phyloP scores from a whole-genome alignment of 2,797 vertebrate genomes.

The Esox masquinongy region DNA sequence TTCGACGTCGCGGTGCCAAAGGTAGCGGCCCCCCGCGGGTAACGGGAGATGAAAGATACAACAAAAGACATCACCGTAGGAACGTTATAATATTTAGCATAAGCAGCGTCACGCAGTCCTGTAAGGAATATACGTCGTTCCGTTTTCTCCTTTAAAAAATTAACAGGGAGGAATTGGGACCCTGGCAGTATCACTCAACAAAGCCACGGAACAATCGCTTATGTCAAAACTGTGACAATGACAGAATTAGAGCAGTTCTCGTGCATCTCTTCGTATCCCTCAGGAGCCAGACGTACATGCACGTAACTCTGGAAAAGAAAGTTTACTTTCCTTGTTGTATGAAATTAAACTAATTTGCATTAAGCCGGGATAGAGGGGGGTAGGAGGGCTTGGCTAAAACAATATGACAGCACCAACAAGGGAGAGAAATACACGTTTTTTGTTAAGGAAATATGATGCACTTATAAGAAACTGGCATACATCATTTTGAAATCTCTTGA shows the following conservation, averaged over 20 bases:
- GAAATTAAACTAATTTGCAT: conserved; percentile 75
- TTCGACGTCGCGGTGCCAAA: conserved; percentile 54
- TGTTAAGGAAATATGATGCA: neutral
- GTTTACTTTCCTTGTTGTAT: conserved; percentile 75
- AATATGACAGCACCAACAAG: conserved; percentile 38
- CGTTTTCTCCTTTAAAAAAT: conserved; percentile 66
- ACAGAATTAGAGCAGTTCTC: conserved; percentile 80
- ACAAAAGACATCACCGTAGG: conserved; percentile 68
- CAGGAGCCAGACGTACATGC: conserved; percentile 57
- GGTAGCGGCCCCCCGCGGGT: conserved; percentile 70
- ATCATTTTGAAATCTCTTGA: too few relatives aligned
- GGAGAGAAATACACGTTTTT: conserved; percentile 15
- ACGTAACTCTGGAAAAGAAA: conserved; percentile 62
- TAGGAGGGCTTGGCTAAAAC: conserved; percentile 56
- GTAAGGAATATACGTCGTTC: conserved; percentile 69
- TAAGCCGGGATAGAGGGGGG: conserved; percentile 34
- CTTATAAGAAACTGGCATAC: too few relatives aligned
- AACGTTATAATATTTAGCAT: conserved; percentile 74
- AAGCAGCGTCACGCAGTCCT: conserved; percentile 69
- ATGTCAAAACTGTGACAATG: conserved; percentile 78
- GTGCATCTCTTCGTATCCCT: conserved; percentile 59
- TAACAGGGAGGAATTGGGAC: conserved; percentile 62
- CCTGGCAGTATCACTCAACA: conserved; percentile 67
- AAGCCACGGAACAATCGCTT: conserved; percentile 69
- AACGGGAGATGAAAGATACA: conserved; percentile 63